These are phyloP conservation scores for Pavo muticus DNA, from an alignment of 2,113 vertebrate species.

Conservation along the genomic window DNA sequence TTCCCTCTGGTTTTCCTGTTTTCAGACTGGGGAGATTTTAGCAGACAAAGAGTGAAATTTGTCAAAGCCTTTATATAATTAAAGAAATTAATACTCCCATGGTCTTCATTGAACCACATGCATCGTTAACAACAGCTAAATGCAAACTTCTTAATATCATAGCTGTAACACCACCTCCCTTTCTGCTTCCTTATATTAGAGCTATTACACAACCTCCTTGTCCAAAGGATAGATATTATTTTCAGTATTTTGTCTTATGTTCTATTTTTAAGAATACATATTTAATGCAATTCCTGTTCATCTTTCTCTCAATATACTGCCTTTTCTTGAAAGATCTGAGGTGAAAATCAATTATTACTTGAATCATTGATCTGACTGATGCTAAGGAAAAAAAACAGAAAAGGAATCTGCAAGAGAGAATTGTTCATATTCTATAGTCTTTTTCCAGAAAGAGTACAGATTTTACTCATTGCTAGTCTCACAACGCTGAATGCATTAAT, in stretches of 20 bases:
- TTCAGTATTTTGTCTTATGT: background rate
- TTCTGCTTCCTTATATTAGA: background rate
- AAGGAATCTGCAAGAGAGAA: background rate
- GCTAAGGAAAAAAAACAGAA: background rate
- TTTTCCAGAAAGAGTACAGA: slow-evolving; percentile 20
- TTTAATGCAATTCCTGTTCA: slow-evolving; percentile 13
- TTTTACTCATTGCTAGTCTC: background rate
- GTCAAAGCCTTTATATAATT: background rate
- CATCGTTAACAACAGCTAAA: background rate
- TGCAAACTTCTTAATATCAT: background rate
- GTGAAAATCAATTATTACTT: background rate
- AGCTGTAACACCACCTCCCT: background rate
- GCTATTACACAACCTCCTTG: background rate
- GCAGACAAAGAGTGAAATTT: background rate
- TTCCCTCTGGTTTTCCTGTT: background rate
- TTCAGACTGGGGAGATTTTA: background rate
- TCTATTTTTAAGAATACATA: background rate
- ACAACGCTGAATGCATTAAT: slow-evolving; percentile 48
- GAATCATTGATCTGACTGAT: background rate
- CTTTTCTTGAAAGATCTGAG: background rate
- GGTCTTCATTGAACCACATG: background rate
- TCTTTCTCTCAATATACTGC: background rate
- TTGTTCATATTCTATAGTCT: background rate
- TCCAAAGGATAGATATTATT: background rate
- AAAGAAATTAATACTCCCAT: background rate